phyloP scores from a whole-genome alignment of 2,888 invertebrate species.

The Sisyra nigra region DNA sequence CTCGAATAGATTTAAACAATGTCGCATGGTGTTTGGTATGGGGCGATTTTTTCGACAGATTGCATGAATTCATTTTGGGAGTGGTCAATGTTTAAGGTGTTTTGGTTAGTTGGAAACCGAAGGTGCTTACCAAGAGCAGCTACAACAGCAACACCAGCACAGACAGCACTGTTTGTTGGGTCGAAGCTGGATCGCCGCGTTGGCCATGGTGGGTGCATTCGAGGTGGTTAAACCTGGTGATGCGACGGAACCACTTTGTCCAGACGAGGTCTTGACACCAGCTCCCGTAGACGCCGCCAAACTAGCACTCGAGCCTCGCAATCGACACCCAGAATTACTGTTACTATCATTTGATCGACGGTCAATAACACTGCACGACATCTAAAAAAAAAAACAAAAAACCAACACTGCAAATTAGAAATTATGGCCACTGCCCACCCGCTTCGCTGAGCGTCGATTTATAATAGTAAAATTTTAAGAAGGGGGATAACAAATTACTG shows the following conservation, averaged over 20 bases:
- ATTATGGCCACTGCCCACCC: not conserved
- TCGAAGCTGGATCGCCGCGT: constrained; percentile 26
- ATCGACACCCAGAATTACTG: constrained; percentile 22
- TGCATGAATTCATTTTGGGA: no score
- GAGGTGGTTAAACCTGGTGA: constrained; percentile 13
- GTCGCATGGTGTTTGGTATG: no score
- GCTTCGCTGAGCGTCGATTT: no score
- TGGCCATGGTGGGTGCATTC: constrained; percentile 12
- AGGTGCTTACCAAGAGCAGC: constrained; percentile 44
- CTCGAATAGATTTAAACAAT: no score
- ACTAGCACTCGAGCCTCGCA: constrained; percentile 20
- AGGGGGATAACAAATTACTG: no score
- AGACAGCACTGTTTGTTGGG: constrained; percentile 45
- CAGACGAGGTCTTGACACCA: constrained; percentile 14
- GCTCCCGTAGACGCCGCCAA: constrained; percentile 13
- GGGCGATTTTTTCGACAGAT: no score
- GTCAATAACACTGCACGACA: constrained; percentile 40
- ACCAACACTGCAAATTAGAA: not conserved
- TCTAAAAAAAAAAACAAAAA: constrained; percentile 22
- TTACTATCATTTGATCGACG: constrained; percentile 6
- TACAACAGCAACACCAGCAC: constrained; percentile 55
- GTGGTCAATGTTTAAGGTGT: no score
- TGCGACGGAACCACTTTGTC: constrained; percentile 14
- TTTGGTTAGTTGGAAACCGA: no score
- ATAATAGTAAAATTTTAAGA: no score